phyloP scores from a whole-genome alignment of 2,797 vertebrate genomes.

The Eurystomus glaucurus region DNA sequence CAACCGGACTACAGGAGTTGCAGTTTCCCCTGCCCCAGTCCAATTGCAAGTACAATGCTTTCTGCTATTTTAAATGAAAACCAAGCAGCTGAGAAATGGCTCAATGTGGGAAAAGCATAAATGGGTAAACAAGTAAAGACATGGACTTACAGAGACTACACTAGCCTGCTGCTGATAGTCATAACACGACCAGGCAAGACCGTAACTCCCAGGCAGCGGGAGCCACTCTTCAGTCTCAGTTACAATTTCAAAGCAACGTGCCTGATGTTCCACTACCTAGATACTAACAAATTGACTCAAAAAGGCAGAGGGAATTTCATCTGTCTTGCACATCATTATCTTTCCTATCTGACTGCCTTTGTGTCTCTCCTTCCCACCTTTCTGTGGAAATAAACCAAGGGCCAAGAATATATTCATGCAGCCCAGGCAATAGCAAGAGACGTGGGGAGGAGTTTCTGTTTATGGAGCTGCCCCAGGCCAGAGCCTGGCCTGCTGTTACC shows the following conservation, averaged over 20 bases:
- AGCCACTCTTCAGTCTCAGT: accelerated
- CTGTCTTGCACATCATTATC: background rate
- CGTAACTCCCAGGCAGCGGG: accelerated
- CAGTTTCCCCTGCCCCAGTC: accelerated
- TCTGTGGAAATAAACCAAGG: background rate
- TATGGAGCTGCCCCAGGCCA: background rate
- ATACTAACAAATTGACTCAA: background rate
- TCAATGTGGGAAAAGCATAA: background rate
- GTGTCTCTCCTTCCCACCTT: background rate
- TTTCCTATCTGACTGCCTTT: background rate
- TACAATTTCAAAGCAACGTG: accelerated
- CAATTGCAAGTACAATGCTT: background rate
- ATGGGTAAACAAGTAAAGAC: accelerated
- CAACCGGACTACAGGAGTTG: background rate
- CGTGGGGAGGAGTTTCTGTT: background rate
- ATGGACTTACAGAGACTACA: accelerated
- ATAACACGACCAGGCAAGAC: background rate
- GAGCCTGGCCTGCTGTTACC: background rate
- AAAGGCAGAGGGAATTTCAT: background rate
- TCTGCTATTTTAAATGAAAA: background rate
- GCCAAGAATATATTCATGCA: background rate
- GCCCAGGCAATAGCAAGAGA: background rate
- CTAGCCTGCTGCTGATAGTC: accelerated
- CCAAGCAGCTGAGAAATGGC: background rate
- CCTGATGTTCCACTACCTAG: background rate